Evolutionary conservation across 1,140 invertebrate genomes (phyloP), one percentile per base, ranked within the genome.

Genomic region (Coenobita brevimanus): DNA sequence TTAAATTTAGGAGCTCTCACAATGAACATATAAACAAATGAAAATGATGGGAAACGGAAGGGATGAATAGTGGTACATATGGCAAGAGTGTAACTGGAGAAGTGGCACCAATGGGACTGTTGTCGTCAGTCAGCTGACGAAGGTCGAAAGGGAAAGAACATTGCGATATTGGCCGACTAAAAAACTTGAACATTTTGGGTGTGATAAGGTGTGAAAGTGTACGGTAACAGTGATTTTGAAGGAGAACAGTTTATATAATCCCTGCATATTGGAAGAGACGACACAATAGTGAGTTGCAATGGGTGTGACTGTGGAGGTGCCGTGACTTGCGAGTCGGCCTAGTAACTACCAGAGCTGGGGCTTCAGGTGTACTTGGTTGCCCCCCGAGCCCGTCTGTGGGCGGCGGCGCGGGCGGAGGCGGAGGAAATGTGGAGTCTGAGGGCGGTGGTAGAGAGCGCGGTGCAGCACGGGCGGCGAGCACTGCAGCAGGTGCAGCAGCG

Each of bases 341-440:
- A 76, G n/a, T 76, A 46, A 10, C 43, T 21, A 43, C 13, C 0
- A 38, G 73, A 27, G 38, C 27, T 43, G 33, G 73, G 33, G 73
- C n/a, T 76, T 41, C 38, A 43, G 78, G n/a, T 50, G 54, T 36
- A 36, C 30, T 41, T 64, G 27, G 33, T 24, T 4, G 76, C 75
- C 36, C 75, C 75, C 21, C 60, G 73, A 15, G 75, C 76, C 85
- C 67, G 64, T 30, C 62, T 87, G 60, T 87, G 85, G 85, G 85
- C 85, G 85, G 85, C 85, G 60, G 85, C 60, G 85, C 75, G 85
- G 85, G 85, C 67, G 69, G 85, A 87, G 50, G 64, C 64, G 3
- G 76, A 71, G 60, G 85, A 80, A 17, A 87, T 87, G 85, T 87
- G 85, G 85, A 87, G 85, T 54, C 15, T 87, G 78, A 54, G 85